These are phyloP conservation scores for Lepeophtheirus salmonis DNA, from an alignment of 1,140 invertebrate species.

Conservation along the genomic window DNA sequence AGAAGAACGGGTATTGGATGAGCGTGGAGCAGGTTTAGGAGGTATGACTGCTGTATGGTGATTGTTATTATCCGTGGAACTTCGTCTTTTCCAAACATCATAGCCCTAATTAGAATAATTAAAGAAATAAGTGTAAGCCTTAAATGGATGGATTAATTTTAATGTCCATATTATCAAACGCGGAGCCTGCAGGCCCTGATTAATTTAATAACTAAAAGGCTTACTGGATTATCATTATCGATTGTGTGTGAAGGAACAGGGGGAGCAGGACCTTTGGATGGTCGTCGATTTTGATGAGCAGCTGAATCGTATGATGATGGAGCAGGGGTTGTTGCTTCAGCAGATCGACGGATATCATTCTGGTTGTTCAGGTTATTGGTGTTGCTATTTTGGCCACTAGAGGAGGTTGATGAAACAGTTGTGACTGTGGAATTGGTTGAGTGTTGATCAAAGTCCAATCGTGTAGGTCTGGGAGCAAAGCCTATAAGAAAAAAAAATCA, in stretches of 20 bases:
- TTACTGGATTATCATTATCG: not conserved
- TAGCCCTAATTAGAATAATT: not conserved
- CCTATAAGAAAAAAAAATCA: conserved; percentile 7
- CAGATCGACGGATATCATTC: not conserved
- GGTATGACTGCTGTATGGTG: not conserved
- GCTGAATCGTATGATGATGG: too few species aligned
- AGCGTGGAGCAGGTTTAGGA: not conserved
- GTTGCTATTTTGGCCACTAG: not conserved
- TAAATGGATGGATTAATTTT: too few species aligned
- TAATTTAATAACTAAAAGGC: too few species aligned
- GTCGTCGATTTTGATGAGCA: too few species aligned
- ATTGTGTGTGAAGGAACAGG: not conserved
- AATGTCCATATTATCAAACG: too few species aligned
- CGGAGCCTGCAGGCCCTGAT: too few species aligned
- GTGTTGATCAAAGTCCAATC: conserved; percentile 13
- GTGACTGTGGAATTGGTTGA: not conserved
- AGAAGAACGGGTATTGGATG: not conserved
- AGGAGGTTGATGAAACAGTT: not conserved
- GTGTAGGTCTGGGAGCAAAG: conserved; percentile 16
- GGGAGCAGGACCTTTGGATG: conserved; percentile 4
- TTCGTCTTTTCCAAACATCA: not conserved
- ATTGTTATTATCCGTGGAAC: not conserved
- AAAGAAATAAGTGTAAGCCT: too few species aligned
- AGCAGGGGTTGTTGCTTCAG: conserved; percentile 8
- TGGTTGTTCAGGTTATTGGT: not conserved